Conservation (phyloP, 2,113 vertebrate genomes). For the Mungos mungo region DNA sequence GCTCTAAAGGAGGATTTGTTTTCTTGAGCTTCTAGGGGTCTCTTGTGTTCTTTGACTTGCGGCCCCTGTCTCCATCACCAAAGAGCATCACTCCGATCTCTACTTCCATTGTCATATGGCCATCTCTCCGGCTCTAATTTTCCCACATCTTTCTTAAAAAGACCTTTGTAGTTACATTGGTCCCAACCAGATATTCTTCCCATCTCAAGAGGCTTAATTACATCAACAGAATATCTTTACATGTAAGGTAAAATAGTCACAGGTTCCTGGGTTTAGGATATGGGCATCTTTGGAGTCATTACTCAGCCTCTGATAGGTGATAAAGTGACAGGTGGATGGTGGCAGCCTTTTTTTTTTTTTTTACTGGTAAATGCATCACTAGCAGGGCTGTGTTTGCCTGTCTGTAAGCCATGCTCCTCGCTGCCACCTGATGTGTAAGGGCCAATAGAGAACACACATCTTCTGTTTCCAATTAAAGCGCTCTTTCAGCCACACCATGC, state of each 20-base stretch:
- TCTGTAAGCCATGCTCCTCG: slow-evolving; percentile 12
- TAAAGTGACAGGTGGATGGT: slow-evolving; percentile 19
- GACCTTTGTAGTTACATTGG: neutral
- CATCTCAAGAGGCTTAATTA: neutral
- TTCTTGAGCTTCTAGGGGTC: neutral
- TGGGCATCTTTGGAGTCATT: neutral
- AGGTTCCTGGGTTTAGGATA: neutral
- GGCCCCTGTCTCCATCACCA: neutral
- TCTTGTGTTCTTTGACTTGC: no score
- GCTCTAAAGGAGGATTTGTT: neutral
- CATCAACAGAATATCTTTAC: neutral
- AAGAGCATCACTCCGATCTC: neutral
- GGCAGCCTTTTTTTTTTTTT: slow-evolving; percentile 14
- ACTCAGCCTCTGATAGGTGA: neutral
- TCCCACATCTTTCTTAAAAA: neutral
- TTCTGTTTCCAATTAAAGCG: slow-evolving; percentile 59
- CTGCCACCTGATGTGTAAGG: slow-evolving; percentile 26
- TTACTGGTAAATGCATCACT: neutral
- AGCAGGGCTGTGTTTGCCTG: slow-evolving; percentile 20
- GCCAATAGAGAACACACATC: slow-evolving; percentile 47
- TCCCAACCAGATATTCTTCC: neutral
- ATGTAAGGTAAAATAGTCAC: neutral
- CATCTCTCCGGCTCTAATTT: neutral
- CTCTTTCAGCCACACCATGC: slow-evolving; percentile 48
- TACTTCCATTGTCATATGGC: neutral